A percentile compares a stretch with the other conserved stretches of the same genome.
phyloP scores from a whole-genome alignment of 1,140 invertebrate genomes.

The Leptinotarsa undecemlineata region DNA sequence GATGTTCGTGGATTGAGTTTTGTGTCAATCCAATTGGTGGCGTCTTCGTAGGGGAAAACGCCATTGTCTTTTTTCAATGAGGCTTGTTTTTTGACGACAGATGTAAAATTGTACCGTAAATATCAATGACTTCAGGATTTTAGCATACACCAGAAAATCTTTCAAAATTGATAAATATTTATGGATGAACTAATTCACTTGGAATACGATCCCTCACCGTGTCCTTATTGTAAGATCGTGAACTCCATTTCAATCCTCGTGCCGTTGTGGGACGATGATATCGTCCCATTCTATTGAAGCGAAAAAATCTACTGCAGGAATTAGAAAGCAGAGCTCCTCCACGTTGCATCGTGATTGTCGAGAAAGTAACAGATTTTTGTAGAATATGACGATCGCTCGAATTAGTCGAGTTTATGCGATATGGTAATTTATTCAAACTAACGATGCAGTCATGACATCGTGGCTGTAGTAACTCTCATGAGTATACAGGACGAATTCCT shows the following conservation, averaged over 20 bases:
- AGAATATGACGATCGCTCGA: conserved; percentile 2
- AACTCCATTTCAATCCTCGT: background rate
- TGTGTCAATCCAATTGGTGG: no score
- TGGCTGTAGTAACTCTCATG: no score
- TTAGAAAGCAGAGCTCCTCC: conserved; percentile 4
- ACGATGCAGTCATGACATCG: background rate
- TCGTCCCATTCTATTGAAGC: background rate
- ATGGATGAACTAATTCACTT: no score
- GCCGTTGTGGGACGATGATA: conserved; percentile 3
- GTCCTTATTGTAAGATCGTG: conserved; percentile 1
- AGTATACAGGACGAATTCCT: no score
- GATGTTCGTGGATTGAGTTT: no score
- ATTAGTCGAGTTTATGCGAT: background rate
- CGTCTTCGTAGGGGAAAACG: no score
- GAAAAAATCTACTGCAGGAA: background rate
- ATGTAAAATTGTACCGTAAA: no score
- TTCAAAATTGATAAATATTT: no score
- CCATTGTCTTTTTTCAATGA: no score
- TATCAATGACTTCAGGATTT: no score
- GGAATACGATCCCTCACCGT: background rate
- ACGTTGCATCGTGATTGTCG: background rate
- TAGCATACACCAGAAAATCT: no score
- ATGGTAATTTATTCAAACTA: conserved; percentile 6
- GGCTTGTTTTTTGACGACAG: no score
- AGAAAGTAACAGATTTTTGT: background rate